phyloP scores from a whole-genome alignment of 2,888 invertebrate genomes.

The Ptychoptera contaminata region DNA sequence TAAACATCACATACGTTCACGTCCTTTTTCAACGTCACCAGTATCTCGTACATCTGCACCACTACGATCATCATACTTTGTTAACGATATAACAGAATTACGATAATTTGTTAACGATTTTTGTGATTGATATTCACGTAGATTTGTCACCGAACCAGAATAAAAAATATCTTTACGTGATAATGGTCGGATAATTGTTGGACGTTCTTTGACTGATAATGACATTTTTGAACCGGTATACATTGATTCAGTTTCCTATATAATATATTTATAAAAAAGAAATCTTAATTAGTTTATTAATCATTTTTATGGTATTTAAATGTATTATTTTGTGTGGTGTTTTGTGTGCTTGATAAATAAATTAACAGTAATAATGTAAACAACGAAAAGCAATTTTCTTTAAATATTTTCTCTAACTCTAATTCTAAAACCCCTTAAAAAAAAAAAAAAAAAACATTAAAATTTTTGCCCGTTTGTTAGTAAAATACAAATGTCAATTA shows the following conservation, averaged over 20 bases:
- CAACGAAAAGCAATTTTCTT: background rate
- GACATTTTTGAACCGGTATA: slow-evolving; percentile 50
- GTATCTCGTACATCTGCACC: slow-evolving; percentile 41
- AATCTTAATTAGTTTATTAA: no score
- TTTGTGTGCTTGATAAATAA: no score
- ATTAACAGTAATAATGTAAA: background rate
- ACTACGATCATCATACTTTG: slow-evolving; percentile 43
- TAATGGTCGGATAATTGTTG: slow-evolving; percentile 68
- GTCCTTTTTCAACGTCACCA: slow-evolving; percentile 36
- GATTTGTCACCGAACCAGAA: slow-evolving; percentile 83
- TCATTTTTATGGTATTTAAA: no score
- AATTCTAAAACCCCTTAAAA: background rate
- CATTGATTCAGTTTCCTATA: slow-evolving; percentile 44
- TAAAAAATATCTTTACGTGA: slow-evolving; percentile 96
- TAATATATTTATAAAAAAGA: background rate
- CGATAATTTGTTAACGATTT: slow-evolving; percentile 80
- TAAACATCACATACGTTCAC: slow-evolving; percentile 33
- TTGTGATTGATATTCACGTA: slow-evolving; percentile 87
- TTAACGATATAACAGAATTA: slow-evolving; percentile 79
- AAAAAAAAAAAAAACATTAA: slow-evolving; percentile 1
- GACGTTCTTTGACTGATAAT: slow-evolving; percentile 30
- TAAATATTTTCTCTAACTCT: background rate
- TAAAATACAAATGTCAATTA: no score
- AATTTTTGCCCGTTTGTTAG: no score
- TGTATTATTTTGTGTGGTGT: no score